phyloP scores from a whole-genome alignment of 2,888 invertebrate species.

The Drosophila peninsularis region DNA sequence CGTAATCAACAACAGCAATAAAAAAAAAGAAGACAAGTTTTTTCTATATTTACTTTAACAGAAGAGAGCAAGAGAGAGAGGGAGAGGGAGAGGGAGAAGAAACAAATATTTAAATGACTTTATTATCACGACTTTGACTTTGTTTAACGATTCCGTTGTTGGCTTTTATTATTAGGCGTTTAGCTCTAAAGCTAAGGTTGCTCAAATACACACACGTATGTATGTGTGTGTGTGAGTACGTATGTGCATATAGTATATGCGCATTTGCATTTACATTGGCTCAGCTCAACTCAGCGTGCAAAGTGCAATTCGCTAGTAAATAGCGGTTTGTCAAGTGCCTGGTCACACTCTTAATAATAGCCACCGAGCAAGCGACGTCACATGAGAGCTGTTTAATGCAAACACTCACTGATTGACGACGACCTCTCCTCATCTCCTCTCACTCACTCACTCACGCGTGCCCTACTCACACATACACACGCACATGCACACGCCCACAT shows the following conservation, averaged over 20 bases:
- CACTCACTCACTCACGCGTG: conserved; percentile 34
- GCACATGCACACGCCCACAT: not conserved
- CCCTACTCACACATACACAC: conserved; percentile 32
- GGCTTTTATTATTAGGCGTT: conserved; percentile 45
- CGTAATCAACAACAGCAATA: conserved; percentile 9
- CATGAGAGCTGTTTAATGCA: conserved; percentile 35
- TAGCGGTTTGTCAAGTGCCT: conserved; percentile 47
- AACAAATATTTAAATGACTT: conserved; percentile 60
- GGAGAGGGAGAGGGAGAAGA: not conserved
- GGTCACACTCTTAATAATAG: conserved; percentile 41
- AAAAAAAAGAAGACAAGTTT: not conserved
- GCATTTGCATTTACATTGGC: conserved; percentile 37
- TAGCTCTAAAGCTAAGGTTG: conserved; percentile 32
- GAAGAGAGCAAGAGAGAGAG: not conserved
- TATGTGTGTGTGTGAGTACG: not conserved
- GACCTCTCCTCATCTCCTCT: conserved; percentile 24
- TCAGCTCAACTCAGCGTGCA: conserved; percentile 35
- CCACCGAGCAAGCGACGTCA: conserved; percentile 43
- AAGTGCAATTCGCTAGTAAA: conserved; percentile 61
- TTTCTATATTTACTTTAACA: conserved; percentile 23
- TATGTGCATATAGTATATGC: not conserved
- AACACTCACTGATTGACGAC: conserved; percentile 38
- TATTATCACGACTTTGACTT: conserved; percentile 62
- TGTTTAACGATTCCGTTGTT: conserved; percentile 45
- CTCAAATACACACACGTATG: conserved; percentile 17